Evolutionary conservation across 2,888 invertebrate genomes (phyloP), one percentile per base, ranked within the genome.

Genomic region (Apotomis turbidana): DNA sequence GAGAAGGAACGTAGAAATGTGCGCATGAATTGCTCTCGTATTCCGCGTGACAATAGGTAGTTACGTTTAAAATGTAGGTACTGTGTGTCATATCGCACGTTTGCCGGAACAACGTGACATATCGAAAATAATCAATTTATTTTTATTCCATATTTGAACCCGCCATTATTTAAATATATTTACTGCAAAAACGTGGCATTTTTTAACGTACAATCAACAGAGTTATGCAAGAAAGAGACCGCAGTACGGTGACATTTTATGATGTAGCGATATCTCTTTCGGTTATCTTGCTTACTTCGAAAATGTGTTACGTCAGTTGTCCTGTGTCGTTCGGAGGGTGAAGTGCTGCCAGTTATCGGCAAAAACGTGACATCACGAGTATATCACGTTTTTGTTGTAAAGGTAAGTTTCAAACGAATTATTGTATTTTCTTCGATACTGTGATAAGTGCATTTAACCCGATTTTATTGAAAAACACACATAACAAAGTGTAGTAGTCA

Each of bases 1-100:
- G n/a, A 49, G 44, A 6, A n/a, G n/a, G 44, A 60, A 60, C 15
- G 10, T 27, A 61, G 46, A 6, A 46, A 61, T 61, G 46, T 27
- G 46, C n/a, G n/a, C n/a, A n/a, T n/a, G n/a, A n/a, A 61, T 61
- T 61, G 46, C 15, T 15, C 46, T 61, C 60, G 46, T 61, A 46
- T 49, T 41, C 41, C 41, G 41, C 13, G 41, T n/a, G 60, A 38
- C 46, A 13, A 27, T 4, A 13, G 59, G 44, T 9, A n/a, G n/a
- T n/a, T n/a, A 9, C 46, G 49, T 60, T 49, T 10, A 49, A 49
- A 49, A 49, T 49, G 3, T n/a, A n/a, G n/a, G n/a, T 6, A 2
- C 49, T 10, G 9, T 49, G 49, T 49, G 9, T 49, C 46, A 46
- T 46, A 10, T 49, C 44, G 8, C 8, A 44, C 44, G 44, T 44